Conservation (phyloP, 2,888 invertebrate species). For the Odontothrips loti region DNA sequence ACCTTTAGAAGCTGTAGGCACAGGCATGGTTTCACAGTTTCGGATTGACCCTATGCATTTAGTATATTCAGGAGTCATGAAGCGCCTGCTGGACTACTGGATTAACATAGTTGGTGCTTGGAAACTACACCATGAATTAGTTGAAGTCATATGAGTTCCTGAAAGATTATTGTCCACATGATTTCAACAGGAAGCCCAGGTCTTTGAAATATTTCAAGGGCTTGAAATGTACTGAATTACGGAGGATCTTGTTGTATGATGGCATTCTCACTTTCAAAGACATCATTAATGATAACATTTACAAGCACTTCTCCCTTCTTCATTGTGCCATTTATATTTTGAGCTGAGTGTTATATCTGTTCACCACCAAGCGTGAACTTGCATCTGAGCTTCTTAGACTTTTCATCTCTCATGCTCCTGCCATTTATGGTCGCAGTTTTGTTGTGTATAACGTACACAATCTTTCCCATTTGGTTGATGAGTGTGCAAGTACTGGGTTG, state of each 20-base stretch:
- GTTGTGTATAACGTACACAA: background rate
- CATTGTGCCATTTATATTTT: background rate
- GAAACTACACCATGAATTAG: background rate
- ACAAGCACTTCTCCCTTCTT: background rate
- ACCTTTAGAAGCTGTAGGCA: slow-evolving; percentile 36
- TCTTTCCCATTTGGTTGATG: background rate
- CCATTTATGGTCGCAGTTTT: background rate
- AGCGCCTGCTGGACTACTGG: background rate
- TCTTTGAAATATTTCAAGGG: background rate
- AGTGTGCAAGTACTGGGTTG: background rate
- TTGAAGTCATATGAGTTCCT: background rate
- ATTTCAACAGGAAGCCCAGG: slow-evolving; percentile 3
- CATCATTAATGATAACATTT: background rate
- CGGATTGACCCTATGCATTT: slow-evolving; percentile 41
- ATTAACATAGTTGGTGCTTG: background rate
- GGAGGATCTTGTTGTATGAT: background rate
- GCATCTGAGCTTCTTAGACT: background rate
- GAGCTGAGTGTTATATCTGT: background rate
- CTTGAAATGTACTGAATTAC: slow-evolving; percentile 5
- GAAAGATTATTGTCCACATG: background rate
- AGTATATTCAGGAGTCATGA: slow-evolving; percentile 38
- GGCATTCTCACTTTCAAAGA: background rate
- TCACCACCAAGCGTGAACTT: background rate
- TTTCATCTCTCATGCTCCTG: background rate
- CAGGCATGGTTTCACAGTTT: slow-evolving; percentile 40